Evolutionary conservation across 2,113 vertebrate genomes (phyloP), one percentile per base, ranked within the genome.

Genomic region (Cephalopholis sonnerati): DNA sequence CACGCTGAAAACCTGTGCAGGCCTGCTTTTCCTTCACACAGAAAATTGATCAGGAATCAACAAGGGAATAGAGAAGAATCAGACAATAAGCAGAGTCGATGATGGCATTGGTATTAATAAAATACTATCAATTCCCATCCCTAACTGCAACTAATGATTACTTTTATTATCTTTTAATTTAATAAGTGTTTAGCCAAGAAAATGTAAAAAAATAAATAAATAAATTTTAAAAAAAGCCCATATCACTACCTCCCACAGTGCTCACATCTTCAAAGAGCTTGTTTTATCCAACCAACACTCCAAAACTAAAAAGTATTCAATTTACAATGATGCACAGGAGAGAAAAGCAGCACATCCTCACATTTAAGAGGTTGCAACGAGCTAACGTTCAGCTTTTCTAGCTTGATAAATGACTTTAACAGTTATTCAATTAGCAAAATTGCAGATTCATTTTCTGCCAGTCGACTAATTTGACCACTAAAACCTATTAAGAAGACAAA

Each of bases 401-500:
- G 20, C 25, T 66, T 32, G 13, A 50, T 61, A 22, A 67, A 69
- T 48, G 22, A 32, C 25, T 36, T 58, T 2, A 58, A 48, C 3
- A 39, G 25, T 53, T 41, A 22, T 72, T 73, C 48, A 73, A n/a
- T 50, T 65, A 36, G 24, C 54, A 55, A 68, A 25, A 77, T 62
- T 55, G 36, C 5, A 55, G 44, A 71, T 79, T 64, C 0, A 69
- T 74, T 74, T 53, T 69, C 68, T 39, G 22, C 46, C 39, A 24
- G 50, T 67, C 3, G 3, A 24, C 4, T 54, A n/a, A 65, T 74
- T 44, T 18, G n/a, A 84, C 61, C 55, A 36, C 25, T 32, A n/a
- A 63, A 82, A 77, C 24, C 32, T 44, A 18, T 71, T 16, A 62
- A 66, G 59, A 72, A 53, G 64, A 78, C 48, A 79, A 69, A 70